These are phyloP conservation scores for Cosmia pyralina DNA, from an alignment of 2,888 invertebrate species.

Conservation along the genomic window DNA sequence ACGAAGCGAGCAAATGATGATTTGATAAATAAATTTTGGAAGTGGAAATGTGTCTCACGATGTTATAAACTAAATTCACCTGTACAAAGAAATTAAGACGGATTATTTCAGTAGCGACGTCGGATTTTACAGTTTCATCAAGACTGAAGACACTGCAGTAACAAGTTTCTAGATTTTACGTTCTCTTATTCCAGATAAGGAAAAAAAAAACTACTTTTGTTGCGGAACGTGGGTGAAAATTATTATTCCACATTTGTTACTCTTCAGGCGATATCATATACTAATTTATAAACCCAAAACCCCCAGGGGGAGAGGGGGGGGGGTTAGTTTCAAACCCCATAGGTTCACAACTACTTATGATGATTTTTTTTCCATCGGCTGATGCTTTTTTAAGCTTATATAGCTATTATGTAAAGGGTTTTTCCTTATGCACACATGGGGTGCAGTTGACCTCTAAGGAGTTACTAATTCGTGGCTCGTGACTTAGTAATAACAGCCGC, in stretches of 20 bases:
- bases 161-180: conserved; percentile 1
- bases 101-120: conserved; percentile 9
- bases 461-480: not conserved
- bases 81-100: conserved; percentile 6
- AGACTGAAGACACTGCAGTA: not conserved
- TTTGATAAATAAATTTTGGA: conserved; percentile 12
- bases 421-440: too few relatives aligned
- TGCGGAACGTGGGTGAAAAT: not conserved
- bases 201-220: not conserved
- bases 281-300: too few relatives aligned
- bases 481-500: too few relatives aligned
- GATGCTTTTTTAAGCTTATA: too few relatives aligned
- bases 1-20: not conserved
- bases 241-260: not conserved
- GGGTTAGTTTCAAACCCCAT: too few relatives aligned
- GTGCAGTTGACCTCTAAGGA: too few relatives aligned
- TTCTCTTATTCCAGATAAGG: not conserved
- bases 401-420: too few relatives aligned
- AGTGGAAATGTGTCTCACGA: conserved; percentile 9
- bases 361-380: too few relatives aligned
- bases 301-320: too few relatives aligned
- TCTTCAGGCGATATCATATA: too few relatives aligned
- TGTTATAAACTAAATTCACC: conserved; percentile 16
- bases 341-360: too few relatives aligned
- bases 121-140: not conserved